These are phyloP conservation scores for Nycticorax nycticorax DNA, from an alignment of 2,113 vertebrate species.

Conservation along the genomic window DNA sequence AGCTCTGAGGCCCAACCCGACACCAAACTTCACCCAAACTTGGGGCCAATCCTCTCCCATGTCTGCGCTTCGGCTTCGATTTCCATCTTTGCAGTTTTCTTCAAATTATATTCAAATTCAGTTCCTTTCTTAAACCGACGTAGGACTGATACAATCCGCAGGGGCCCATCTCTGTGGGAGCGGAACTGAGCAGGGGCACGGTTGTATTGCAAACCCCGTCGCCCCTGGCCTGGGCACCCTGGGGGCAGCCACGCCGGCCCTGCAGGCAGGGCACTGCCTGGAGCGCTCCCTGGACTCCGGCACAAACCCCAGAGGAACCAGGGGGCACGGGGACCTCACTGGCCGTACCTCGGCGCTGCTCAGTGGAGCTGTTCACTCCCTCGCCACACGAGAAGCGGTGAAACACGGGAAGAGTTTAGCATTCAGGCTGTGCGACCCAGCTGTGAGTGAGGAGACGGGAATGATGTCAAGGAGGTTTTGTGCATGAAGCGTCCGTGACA, in stretches of 20 bases:
- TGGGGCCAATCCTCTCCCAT: background rate
- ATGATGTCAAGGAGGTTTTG: conserved; percentile 3
- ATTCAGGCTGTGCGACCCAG: background rate
- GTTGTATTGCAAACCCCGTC: rapidly evolving
- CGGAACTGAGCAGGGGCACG: rapidly evolving
- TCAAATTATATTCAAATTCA: background rate
- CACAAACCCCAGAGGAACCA: background rate
- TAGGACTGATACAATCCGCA: background rate
- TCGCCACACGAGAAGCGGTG: rapidly evolving
- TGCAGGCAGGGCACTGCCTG: background rate
- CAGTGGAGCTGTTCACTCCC: background rate
- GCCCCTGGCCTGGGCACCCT: rapidly evolving
- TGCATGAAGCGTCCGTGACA: background rate
- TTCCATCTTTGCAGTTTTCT: background rate
- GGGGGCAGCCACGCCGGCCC: rapidly evolving
- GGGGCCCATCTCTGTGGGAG: background rate
- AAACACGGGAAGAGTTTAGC: background rate
- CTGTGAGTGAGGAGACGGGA: background rate
- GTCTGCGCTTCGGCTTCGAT: background rate
- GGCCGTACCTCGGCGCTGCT: rapidly evolving
- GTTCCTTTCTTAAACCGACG: background rate
- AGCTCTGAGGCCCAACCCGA: background rate
- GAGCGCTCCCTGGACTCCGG: background rate
- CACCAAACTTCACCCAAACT: background rate
- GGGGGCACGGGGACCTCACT: rapidly evolving